Conservation (phyloP, 2,888 invertebrate genomes). For the Heliconius aoede region DNA sequence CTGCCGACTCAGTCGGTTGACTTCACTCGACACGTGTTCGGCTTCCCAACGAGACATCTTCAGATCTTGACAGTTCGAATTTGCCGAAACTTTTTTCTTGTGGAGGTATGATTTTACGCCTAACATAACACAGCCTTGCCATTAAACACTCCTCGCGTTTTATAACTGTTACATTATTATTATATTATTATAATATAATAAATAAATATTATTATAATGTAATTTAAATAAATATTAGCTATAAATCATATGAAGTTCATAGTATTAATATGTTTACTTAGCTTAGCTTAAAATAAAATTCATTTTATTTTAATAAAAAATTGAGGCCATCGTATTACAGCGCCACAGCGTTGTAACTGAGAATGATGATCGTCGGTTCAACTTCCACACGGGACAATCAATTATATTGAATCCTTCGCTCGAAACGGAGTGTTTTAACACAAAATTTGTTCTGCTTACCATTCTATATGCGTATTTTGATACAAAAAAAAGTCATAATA, state of each 20-base stretch:
- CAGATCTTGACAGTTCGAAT: constrained; percentile 40
- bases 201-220: too few relatives aligned
- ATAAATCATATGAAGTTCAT: constrained; percentile 4
- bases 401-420: neutral
- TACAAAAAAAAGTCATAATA: neutral
- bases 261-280: neutral
- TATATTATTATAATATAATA: constrained; percentile 33
- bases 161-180: constrained; percentile 1
- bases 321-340: too few relatives aligned
- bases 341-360: too few relatives aligned
- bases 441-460: neutral
- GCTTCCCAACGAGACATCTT: constrained; percentile 38
- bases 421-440: too few relatives aligned
- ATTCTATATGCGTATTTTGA: too few relatives aligned
- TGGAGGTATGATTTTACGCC: constrained; percentile 20
- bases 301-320: neutral
- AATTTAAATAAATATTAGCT: too few relatives aligned
- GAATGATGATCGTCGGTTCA: too few relatives aligned
- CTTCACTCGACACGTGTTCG: constrained; percentile 41
- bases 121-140: constrained; percentile 10
- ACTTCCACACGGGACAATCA: neutral
- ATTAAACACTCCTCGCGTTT: constrained; percentile 1
- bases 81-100: constrained; percentile 32
- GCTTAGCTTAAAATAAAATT: neutral
- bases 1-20: constrained; percentile 34